Evolutionary conservation across 2,113 vertebrate genomes (phyloP).

Genomic region (Semicossyphus pulcher): DNA sequence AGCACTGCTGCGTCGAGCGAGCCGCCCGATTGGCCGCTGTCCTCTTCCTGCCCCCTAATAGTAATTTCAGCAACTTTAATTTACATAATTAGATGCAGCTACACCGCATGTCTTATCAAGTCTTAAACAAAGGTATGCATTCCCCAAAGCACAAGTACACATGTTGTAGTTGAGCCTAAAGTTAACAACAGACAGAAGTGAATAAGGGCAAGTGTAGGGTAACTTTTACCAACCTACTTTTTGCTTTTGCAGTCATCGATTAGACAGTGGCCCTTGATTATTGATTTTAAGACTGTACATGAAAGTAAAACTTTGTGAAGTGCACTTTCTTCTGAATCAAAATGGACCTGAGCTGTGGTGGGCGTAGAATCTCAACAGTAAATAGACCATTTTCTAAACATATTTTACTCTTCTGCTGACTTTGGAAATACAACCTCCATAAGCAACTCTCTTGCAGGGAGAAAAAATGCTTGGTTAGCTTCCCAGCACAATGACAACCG

Average conservation of each 20-base stretch:
- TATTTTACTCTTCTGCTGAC: slow-evolving; percentile 59
- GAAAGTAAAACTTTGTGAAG: background rate
- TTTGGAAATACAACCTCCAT: slow-evolving; percentile 43
- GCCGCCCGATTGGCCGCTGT: too few species aligned
- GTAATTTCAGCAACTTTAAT: background rate
- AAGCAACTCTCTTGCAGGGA: slow-evolving; percentile 13
- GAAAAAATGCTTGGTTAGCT: slow-evolving; percentile 57
- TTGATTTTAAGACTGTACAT: background rate
- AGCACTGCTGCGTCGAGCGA: too few species aligned
- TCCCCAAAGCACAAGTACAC: background rate
- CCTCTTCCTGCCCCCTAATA: too few species aligned
- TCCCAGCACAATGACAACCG: slow-evolving; percentile 49
- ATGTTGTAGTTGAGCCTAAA: background rate
- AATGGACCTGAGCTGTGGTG: background rate
- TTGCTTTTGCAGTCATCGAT: background rate
- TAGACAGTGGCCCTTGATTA: background rate
- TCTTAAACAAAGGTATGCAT: too few species aligned
- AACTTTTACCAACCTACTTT: background rate
- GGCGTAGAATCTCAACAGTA: slow-evolving; percentile 16
- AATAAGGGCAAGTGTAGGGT: background rate
- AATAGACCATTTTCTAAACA: slow-evolving; percentile 35
- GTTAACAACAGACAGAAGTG: background rate
- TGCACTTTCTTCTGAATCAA: background rate
- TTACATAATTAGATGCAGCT: background rate
- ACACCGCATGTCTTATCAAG: background rate